Base-by-base conservation (phyloP, 2,113 vertebrate species). In the Chaetorhynchus papuensis region DNA sequence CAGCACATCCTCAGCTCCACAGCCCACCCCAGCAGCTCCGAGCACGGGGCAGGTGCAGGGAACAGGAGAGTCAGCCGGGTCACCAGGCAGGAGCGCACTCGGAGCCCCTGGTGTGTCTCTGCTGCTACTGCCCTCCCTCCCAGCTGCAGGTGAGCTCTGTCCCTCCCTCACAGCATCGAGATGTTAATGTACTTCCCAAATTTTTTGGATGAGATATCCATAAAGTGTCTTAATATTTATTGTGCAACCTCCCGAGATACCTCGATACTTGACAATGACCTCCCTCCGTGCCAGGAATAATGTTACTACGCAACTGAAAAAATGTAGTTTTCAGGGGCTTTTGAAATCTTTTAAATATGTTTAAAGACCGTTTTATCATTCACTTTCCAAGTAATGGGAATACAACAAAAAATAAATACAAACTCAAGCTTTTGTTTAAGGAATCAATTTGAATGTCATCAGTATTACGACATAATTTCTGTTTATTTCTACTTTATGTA, bases 141-240 rank as follows among this genome's bases (percentile, higher is more conserved):
- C 61, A 26, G 15, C 21, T 41, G 30, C 85, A n/a, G n/a, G 5
- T 0, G 6, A 61, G 56, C 54, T 10, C 59, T 8, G 20, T 6
- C 47, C 33, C 71, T 3, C 33, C 75, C 77, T 63, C 26, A 7
- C 28, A 3, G 1, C 0, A 28, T 0, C 3, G 11, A 26, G 1
- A 7, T 1, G 4, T 7, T 30, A 4, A 28, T 0, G 22, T 2
- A 2, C 31, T 47, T 35, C 6, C 4, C 66, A 24, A 9, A 13
- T 49, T 42, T 13, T 68, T 53, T 20, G 16, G 57, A 23, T 37
- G 61, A 66, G 20, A 27, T 11, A 35, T 1, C 31, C 27, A 23
- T 11, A 19, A 30, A 68, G 41, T 2, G 0, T 5, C 17, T 26
- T 23, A 22, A 21, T 20, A 41, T n/a, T n/a, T 44, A 63, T 16